phyloP scores from a whole-genome alignment of 2,113 vertebrate species.

The Sakesphorus luctuosus region DNA sequence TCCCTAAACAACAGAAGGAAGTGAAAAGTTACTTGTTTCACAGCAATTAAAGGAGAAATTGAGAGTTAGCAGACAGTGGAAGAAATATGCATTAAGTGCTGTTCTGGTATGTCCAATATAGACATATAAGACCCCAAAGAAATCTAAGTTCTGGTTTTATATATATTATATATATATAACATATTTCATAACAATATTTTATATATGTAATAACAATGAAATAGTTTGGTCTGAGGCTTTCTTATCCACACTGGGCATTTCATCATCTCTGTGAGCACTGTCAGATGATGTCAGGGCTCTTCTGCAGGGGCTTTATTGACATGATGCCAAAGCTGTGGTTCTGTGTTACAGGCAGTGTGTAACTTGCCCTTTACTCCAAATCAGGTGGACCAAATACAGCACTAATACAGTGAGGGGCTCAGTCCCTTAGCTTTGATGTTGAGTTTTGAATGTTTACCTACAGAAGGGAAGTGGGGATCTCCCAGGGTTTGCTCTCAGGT shows the following conservation, averaged over 20 bases:
- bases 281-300: neutral
- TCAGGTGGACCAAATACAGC: neutral
- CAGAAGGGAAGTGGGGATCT: neutral
- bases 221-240: neutral
- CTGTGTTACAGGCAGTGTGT: neutral
- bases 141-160: neutral
- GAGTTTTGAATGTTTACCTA: neutral
- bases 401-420: neutral
- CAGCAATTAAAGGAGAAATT: slow-evolving; percentile 2
- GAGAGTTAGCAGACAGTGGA: neutral
- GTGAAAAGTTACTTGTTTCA: neutral
- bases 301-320: neutral
- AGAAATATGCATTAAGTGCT: neutral
- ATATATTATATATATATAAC: neutral
- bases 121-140: neutral
- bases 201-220: neutral
- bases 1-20: slow-evolving; percentile 43
- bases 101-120: neutral
- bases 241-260: neutral
- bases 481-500: neutral
- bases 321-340: accelerated
- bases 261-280: neutral
- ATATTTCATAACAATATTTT: neutral
- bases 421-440: neutral
- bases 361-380: neutral